phyloP scores from a whole-genome alignment of 2,113 vertebrate genomes.

The Eclectus roratus region DNA sequence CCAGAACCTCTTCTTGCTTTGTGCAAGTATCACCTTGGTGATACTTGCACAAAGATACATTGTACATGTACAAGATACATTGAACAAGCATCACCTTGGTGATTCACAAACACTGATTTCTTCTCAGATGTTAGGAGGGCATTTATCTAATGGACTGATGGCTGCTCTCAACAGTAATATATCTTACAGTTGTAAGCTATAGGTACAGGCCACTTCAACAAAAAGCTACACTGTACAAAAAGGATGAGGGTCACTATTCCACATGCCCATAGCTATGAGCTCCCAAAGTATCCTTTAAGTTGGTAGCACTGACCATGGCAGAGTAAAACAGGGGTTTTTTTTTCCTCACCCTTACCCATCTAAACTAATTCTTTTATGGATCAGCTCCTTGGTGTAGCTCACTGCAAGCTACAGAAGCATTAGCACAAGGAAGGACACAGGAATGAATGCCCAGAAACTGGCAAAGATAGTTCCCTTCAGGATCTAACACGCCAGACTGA shows the following conservation, averaged over 20 bases:
- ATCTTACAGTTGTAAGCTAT: neutral
- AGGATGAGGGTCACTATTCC: neutral
- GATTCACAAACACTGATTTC: neutral
- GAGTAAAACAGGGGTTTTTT: neutral
- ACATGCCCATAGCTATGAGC: neutral
- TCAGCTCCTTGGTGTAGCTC: neutral
- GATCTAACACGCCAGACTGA: neutral
- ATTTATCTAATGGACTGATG: neutral
- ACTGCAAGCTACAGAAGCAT: neutral
- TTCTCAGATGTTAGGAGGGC: neutral
- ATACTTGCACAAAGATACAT: too few species aligned
- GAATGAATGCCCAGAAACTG: neutral
- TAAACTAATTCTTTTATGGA: neutral
- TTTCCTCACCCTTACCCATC: neutral
- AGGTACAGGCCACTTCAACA: neutral
- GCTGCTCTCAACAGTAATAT: neutral
- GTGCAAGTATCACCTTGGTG: too few species aligned
- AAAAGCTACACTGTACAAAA: neutral
- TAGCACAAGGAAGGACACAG: neutral
- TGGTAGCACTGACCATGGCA: neutral
- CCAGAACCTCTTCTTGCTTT: neutral
- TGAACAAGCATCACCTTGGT: neutral
- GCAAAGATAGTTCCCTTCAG: neutral
- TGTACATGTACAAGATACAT: too few species aligned
- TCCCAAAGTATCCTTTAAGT: neutral